Conservation (phyloP, 1,140 invertebrate genomes). For the Telenomus remus region DNA sequence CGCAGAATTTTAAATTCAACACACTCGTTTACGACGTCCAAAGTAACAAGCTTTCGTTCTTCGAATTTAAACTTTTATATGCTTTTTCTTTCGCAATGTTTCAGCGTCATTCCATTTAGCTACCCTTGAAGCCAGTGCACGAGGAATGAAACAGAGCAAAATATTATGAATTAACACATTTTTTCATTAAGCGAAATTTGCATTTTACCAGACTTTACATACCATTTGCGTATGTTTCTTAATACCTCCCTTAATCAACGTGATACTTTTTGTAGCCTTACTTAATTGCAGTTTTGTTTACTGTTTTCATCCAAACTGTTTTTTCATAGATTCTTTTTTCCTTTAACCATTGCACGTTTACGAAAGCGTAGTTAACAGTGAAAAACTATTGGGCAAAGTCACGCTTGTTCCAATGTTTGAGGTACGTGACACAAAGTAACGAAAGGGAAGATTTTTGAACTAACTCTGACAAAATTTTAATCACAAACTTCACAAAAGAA, state of each 20-base stretch:
- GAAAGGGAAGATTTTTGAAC: background rate
- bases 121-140: too few species aligned
- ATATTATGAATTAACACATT: constrained; percentile 54
- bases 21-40: constrained; percentile 59
- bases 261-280: constrained; percentile 27
- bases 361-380: background rate
- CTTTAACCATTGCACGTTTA: background rate
- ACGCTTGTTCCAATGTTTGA: background rate
- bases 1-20: constrained; percentile 61
- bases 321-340: background rate
- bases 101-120: constrained; percentile 58
- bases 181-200: constrained; percentile 32
- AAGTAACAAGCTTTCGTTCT: constrained; percentile 61
- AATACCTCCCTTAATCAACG: constrained; percentile 37
- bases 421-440: background rate
- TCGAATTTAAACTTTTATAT: constrained; percentile 60
- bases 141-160: constrained; percentile 42
- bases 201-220: constrained; percentile 23
- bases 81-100: too few species aligned
- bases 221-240: constrained; percentile 41
- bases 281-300: constrained; percentile 5
- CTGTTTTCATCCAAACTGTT: background rate
- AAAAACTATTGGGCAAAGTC: background rate
- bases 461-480: too few species aligned
- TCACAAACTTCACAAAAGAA: too few species aligned